Conservation (phyloP, 2,113 vertebrate genomes). For the Sisor rabdophorus region DNA sequence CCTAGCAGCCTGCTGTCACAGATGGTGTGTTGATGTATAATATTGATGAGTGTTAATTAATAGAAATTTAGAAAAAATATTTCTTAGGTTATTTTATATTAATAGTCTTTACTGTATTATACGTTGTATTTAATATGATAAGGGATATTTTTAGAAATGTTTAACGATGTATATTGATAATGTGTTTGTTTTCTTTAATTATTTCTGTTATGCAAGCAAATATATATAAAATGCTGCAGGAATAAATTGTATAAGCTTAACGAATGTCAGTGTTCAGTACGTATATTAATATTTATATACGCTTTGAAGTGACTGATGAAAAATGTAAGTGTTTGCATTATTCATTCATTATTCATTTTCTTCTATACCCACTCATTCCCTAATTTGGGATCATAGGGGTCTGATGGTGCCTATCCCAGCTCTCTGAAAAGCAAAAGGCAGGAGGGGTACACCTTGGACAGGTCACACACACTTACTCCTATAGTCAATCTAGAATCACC, state of each 20-base stretch:
- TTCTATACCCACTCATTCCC: too few relatives aligned
- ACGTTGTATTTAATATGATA: background rate
- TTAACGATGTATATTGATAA: background rate
- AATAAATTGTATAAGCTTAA: constrained; percentile 11
- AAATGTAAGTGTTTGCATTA: too few relatives aligned
- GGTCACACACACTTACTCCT: too few relatives aligned
- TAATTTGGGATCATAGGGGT: too few relatives aligned
- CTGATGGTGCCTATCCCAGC: too few relatives aligned
- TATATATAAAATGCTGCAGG: background rate
- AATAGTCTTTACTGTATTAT: background rate
- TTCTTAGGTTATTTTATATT: background rate
- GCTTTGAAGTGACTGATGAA: background rate
- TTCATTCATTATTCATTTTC: too few relatives aligned
- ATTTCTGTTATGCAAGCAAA: background rate
- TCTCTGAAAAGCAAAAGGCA: too few relatives aligned
- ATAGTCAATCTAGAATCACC: too few relatives aligned
- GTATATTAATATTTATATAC: constrained; percentile 5
- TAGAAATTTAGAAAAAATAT: background rate
- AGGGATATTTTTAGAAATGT: constrained; percentile 2
- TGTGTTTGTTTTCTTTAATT: background rate
- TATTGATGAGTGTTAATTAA: background rate
- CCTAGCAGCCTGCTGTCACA: too few relatives aligned
- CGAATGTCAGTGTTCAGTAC: background rate
- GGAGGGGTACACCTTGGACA: too few relatives aligned
- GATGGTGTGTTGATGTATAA: too few relatives aligned